Percentiles rank a stretch among this genome's conserved stretches.
Conservation (phyloP, 2,888 invertebrate genomes). For the Osedax frankpressi region DNA sequence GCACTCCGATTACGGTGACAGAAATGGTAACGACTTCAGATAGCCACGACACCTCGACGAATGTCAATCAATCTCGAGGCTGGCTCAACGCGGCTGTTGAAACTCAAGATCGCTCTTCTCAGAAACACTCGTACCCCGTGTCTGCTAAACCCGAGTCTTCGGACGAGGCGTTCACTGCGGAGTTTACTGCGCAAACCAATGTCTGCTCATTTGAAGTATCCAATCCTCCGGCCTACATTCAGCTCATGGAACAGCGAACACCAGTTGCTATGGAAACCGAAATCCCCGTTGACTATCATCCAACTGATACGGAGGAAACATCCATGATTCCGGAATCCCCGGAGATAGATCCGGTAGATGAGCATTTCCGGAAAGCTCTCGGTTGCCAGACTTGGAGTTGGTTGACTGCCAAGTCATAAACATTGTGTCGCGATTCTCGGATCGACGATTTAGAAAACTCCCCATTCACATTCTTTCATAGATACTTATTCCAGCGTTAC, state of each 20-base stretch:
- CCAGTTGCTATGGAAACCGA: neutral
- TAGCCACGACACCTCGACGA: neutral
- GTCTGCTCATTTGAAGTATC: neutral
- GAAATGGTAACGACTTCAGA: neutral
- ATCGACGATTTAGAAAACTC: too few species aligned
- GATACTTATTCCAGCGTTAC: too few species aligned
- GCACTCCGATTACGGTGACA: too few species aligned
- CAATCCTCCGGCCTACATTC: too few species aligned
- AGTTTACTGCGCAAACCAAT: neutral
- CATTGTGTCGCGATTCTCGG: too few species aligned
- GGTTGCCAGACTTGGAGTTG: neutral
- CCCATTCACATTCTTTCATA: too few species aligned
- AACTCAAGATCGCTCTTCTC: neutral
- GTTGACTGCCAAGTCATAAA: neutral
- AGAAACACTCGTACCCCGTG: neutral
- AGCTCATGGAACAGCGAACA: neutral
- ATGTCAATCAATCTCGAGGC: neutral
- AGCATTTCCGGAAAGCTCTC: neutral
- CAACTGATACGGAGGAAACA: neutral
- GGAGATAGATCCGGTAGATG: neutral
- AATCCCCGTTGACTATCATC: neutral
- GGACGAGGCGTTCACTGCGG: neutral
- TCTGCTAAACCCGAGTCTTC: neutral
- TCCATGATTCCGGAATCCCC: too few species aligned
- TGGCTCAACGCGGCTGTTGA: neutral